phyloP scores from a whole-genome alignment of 1,140 invertebrate species.

The Geopemphigus sp. region DNA sequence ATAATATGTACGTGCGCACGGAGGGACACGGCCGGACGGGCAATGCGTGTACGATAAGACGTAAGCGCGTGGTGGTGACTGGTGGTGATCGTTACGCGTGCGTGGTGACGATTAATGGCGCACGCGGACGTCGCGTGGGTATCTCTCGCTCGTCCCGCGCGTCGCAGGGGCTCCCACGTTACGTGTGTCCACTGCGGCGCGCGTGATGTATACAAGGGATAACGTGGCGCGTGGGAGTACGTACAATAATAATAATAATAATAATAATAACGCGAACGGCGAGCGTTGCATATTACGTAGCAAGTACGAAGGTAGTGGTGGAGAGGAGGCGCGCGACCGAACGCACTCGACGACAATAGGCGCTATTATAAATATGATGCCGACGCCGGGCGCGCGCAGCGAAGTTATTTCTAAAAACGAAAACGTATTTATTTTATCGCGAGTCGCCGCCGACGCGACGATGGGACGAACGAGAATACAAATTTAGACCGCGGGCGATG shows the following conservation, averaged over 20 bases:
- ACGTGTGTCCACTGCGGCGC: conserved; percentile 1
- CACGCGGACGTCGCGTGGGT: not conserved
- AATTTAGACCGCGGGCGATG: not conserved
- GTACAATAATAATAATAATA: not conserved
- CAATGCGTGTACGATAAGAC: too few relatives aligned
- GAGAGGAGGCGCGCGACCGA: too few relatives aligned
- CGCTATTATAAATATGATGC: not conserved
- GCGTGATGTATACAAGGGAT: not conserved
- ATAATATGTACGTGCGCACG: too few relatives aligned
- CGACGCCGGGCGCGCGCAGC: not conserved
- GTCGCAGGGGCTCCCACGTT: conserved; percentile 12
- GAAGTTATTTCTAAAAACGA: conserved; percentile 16
- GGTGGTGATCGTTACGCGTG: too few relatives aligned
- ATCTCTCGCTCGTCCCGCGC: not conserved
- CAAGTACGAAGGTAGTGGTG: too few relatives aligned
- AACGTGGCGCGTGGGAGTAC: not conserved
- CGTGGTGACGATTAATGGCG: not conserved
- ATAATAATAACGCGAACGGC: not conserved
- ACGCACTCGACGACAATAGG: too few relatives aligned
- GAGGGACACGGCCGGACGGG: too few relatives aligned
- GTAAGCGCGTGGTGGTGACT: too few relatives aligned
- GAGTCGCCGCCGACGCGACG: not conserved
- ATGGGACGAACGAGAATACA: not conserved
- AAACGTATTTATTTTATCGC: conserved; percentile 29
- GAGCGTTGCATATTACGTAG: not conserved